Evolutionary conservation across 1,140 invertebrate genomes (phyloP).

Genomic region (Ooceraea biroi): DNA sequence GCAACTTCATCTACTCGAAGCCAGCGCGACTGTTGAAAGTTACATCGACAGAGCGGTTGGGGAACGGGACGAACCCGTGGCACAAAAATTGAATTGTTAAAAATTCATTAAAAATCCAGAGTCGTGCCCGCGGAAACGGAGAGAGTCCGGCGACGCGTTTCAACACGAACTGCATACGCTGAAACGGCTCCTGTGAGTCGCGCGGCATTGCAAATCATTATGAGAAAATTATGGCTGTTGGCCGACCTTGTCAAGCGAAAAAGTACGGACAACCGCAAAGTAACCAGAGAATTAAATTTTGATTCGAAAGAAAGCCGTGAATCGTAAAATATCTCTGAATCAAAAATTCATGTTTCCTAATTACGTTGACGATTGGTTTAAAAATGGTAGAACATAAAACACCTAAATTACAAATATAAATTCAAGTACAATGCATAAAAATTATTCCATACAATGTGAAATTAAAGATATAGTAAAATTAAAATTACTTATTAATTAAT

Average conservation of each 20-base stretch:
- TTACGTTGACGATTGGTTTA: no score
- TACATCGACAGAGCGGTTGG: constrained; percentile 62
- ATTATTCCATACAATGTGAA: neutral
- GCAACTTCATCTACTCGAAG: constrained; percentile 69
- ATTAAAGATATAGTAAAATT: constrained; percentile 1
- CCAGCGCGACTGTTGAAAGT: constrained; percentile 67
- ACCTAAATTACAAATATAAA: no score
- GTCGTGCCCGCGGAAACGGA: constrained; percentile 24
- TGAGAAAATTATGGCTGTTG: constrained; percentile 21
- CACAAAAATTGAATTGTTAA: constrained; percentile 74
- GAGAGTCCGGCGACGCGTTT: constrained; percentile 11
- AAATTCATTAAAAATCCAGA: constrained; percentile 74
- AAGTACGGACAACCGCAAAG: neutral
- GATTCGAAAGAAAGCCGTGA: neutral
- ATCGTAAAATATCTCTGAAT: neutral
- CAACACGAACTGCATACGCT: constrained; percentile 5
- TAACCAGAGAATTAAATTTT: constrained; percentile 30
- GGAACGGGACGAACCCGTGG: constrained; percentile 7
- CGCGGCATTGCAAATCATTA: constrained; percentile 25
- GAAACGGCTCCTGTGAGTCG: constrained; percentile 32
- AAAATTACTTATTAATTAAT: no score
- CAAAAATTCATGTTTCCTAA: neutral
- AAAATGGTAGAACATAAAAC: neutral
- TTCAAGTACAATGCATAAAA: no score
- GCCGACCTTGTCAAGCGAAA: neutral